Evolutionary conservation across 1,140 invertebrate genomes (phyloP), one percentile per base, ranked within the genome.

Genomic region (Liolophura sinensis): DNA sequence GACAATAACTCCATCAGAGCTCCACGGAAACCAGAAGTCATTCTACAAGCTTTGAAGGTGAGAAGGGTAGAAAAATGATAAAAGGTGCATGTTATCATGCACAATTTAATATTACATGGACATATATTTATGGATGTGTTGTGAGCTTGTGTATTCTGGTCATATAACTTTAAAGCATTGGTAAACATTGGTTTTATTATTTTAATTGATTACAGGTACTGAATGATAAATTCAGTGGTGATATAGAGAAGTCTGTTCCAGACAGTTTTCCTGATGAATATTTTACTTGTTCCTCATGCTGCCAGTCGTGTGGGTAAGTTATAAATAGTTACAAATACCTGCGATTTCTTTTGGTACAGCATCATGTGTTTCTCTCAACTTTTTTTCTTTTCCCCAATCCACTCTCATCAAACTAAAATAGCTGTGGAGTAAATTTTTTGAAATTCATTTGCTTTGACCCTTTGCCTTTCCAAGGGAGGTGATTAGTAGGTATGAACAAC

Each of bases 201-300:
- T 40, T 48, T 59, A 24, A 60, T 69, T 46, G 22, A 27, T 63
- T 75, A 14, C 79, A 91, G 87, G 85, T 87, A 47, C 83, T 94
- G 18, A 93, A 93, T 84, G 89, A 92, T 58, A 92, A 92, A 79
- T 93, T 93, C 77, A 90, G 87, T 75, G 91, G 89, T 6, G 86
- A 90, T 63, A 89, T 92, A 46, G 87, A 87, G 51, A 89, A 89
- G 70, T 84, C 85, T 55, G 79, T 87, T 16, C 87, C 88, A 54
- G 87, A 88, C 71, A 85, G 91, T 54, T 93, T 93, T 84, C 90
- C 92, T 22, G 90, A 93, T 73, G 89, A 93, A 77, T 92, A 92
- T 84, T 93, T 94, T 74, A 92, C 91, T 0, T 94, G 92, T 80
- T 86, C 88, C 14, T 82, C 87, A 0, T 88, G 88, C 67, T 94